Evolutionary conservation across 1,140 invertebrate genomes (phyloP).

Genomic region (Papilio helenus): DNA sequence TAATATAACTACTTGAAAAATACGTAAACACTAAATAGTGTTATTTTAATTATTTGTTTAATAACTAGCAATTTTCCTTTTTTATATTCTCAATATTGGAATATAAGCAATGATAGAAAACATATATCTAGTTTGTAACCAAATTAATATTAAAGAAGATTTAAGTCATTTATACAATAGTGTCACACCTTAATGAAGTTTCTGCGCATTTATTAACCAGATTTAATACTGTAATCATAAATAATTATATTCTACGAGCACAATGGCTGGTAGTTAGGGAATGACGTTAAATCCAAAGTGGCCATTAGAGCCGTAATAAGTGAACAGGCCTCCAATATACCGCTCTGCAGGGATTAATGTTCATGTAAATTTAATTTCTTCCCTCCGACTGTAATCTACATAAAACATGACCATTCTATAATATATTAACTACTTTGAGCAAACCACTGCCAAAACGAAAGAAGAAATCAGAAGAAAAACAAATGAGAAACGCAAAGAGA

Average conservation of each 20-base stretch:
- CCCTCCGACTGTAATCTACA: constrained; percentile 8
- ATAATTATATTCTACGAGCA: constrained; percentile 13
- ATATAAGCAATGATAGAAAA: no score
- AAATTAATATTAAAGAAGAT: not conserved
- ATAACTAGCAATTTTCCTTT: no score
- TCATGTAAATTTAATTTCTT: constrained; percentile 27
- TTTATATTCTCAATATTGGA: no score
- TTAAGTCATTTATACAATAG: not conserved
- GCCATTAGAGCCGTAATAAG: constrained; percentile 24
- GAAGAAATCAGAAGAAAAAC: not conserved
- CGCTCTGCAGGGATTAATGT: constrained; percentile 13
- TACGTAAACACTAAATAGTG: not conserved
- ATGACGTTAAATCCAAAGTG: constrained; percentile 26
- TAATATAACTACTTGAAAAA: not conserved
- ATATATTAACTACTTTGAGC: not conserved
- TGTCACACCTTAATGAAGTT: not conserved
- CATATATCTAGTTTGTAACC: no score
- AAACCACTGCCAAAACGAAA: not conserved
- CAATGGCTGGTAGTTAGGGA: constrained; percentile 16
- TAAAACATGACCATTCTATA: constrained; percentile 15
- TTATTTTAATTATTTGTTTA: no score
- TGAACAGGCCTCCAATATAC: constrained; percentile 16
- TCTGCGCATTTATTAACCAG: not conserved
- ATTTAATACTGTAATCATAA: constrained; percentile 13
- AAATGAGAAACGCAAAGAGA: not conserved